Evolutionary conservation across 2,797 vertebrate genomes (phyloP), one percentile per base, ranked within the genome.

Genomic region (Macrochelys suwanniensis): DNA sequence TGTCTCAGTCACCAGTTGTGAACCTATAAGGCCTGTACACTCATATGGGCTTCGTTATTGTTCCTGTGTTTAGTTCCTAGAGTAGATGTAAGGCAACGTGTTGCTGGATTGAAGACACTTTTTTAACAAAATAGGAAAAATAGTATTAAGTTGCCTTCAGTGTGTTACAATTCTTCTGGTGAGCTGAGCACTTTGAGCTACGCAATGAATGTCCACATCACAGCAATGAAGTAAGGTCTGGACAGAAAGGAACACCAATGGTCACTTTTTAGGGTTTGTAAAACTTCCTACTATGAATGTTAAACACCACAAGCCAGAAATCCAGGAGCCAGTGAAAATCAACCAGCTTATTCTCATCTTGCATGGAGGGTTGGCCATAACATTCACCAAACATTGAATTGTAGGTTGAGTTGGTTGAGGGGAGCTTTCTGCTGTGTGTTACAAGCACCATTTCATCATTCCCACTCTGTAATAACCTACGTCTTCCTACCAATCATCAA

Each of bases 1-100:
- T 96, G 93, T 85, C 93, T 87, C 82, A 87, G 93, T 96, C 95
- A 97, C 95, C 96, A 97, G 95, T 95, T 96, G 90, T 94, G 92
- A 96, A 93, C 79, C 96, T 94, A 80, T 92, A 91, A 93, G 84
- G 89, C 77, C 77, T 95, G 3, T 87, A 84, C 74, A 0, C 0
- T 94, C 84, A 82, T 77, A 23, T 92, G 93, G 89, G 71, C 82
- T 94, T 80, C 90, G 94, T 92, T 95, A 95, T 88, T 92, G 88
- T 94, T 97, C 68, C 92, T 82, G n/a, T 95, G 92, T 97, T 97
- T 96, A 95, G 95, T 96, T 96, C 89, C 42, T 0, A 94, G 92
- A 89, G 25, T 42, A 37, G 56, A 65, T 91, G 89, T 95, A 91
- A 94, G 89, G 88, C 80, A 94, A 96, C 95, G 33, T 89, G 97